Evolutionary conservation across 2,888 invertebrate species (phyloP), one percentile per base, ranked within the genome.

Genomic region (Linnaemya vulpina): DNA sequence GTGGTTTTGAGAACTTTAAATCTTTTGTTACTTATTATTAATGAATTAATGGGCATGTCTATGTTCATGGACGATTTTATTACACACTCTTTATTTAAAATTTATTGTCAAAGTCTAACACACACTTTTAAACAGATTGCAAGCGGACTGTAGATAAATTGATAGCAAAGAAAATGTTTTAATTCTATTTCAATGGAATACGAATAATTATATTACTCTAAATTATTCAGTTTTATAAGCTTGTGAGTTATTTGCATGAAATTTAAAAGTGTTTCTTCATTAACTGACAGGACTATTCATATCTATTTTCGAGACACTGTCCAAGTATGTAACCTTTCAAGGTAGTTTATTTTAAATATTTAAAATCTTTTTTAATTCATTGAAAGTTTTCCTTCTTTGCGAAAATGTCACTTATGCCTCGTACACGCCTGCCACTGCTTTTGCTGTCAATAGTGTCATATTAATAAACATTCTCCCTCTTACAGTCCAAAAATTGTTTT

Each of bases 1-100:
- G 80, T 67, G 80, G 80, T 22, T 74, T 79, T 67, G 22, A 51
- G 60, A 74, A 74, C 67, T 71, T 73, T 60, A 67, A 74, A 80
- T 80, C 67, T 65, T 79, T 73, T 79, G 46, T 73, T 73, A 43
- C 55, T 35, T 35, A 49, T n/a, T 53, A 51, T 51, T 53, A 51
- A 17, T 20, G 13, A 62, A 62, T 74, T 49, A 74, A 58, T 73
- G 49, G 38, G 53, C 65, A 11, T 65, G 55, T 49, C 13, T 35
- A 15, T 76, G 65, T 58, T 20, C 13, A 22, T 58, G 76, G 67
- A 46, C 35, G 53, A 17, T 75, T 40, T 63, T 53, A 65, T 63
- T 63, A 75, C 51, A 30, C 25, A 43, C 38, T 15, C 30, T 65
- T 65, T 30, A 30, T 11, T 11, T 1, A 10, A 55, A 75, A 53